These are phyloP conservation scores for Apamea crenata DNA, from an alignment of 2,888 invertebrate genomes.

Conservation along the genomic window DNA sequence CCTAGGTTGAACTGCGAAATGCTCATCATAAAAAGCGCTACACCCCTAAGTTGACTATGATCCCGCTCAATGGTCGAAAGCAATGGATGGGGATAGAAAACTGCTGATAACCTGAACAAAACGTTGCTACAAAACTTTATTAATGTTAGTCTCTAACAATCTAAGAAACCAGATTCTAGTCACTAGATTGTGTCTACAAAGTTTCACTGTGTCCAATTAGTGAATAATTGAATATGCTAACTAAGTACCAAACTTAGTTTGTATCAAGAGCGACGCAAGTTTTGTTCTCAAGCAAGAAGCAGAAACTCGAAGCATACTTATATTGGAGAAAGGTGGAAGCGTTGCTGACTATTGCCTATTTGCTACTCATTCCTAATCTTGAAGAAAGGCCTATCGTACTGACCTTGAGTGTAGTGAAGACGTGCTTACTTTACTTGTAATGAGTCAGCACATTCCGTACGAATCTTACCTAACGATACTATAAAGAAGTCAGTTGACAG, in stretches of 20 bases:
- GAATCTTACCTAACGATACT: slow-evolving; percentile 46
- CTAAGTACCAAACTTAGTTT: neutral
- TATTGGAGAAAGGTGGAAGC: slow-evolving; percentile 18
- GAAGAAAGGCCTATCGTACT: slow-evolving; percentile 36
- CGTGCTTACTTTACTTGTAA: slow-evolving; percentile 24
- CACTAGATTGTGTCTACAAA: neutral
- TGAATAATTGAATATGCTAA: slow-evolving; percentile 13
- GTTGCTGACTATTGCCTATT: neutral
- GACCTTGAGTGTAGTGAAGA: slow-evolving; percentile 42
- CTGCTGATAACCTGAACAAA: neutral
- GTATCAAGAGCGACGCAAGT: neutral
- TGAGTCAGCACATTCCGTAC: slow-evolving; percentile 53
- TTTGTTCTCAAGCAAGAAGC: neutral
- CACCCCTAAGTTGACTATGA: neutral
- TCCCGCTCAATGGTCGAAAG: too few species aligned
- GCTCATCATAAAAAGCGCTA: too few species aligned
- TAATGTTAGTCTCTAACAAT: neutral
- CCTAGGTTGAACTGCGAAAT: too few species aligned
- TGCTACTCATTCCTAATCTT: slow-evolving; percentile 1
- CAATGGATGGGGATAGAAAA: neutral
- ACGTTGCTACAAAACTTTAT: neutral
- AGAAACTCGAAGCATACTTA: neutral
- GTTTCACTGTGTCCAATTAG: neutral
- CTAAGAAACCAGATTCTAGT: neutral
- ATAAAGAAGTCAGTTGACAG: slow-evolving; percentile 48